Evolutionary conservation across 64 coral and sea anemone species (phyloP).

Genomic region (Stylophora pistillata): DNA sequence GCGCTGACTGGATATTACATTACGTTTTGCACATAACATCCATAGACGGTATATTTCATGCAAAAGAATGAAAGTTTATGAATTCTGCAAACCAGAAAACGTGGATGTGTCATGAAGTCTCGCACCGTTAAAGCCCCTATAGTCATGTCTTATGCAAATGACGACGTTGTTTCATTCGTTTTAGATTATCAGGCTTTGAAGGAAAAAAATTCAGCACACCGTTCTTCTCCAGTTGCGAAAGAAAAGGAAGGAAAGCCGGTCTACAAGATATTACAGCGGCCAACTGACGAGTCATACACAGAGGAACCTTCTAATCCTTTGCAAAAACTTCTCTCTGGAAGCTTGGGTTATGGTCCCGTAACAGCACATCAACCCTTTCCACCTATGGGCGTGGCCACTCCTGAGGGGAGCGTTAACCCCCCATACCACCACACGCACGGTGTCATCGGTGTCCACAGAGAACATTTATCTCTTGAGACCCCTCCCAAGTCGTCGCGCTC

Average conservation of each 20-base stretch:
- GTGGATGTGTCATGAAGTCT: no score
- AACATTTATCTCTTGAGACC: not conserved
- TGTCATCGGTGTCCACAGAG: not conserved
- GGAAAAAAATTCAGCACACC: not conserved
- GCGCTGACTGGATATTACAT: no score
- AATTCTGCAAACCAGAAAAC: no score
- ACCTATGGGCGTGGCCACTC: not conserved
- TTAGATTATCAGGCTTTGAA: constrained; percentile 28
- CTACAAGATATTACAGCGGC: constrained; percentile 30
- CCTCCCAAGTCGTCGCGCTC: not conserved
- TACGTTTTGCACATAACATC: no score
- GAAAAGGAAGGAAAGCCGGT: not conserved
- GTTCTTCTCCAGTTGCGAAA: constrained; percentile 9
- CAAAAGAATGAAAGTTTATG: no score
- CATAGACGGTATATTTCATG: no score
- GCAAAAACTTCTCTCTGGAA: constrained; percentile 5
- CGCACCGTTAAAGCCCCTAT: no score
- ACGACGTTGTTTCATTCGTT: not conserved
- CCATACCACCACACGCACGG: not conserved
- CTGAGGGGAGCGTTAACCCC: not conserved
- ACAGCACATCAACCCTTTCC: not conserved
- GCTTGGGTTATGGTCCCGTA: not conserved
- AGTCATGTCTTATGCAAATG: not conserved
- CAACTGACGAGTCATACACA: not conserved
- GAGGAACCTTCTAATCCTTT: not conserved